Conservation (phyloP, 2,888 invertebrate genomes). For the Drosophila incognita region DNA sequence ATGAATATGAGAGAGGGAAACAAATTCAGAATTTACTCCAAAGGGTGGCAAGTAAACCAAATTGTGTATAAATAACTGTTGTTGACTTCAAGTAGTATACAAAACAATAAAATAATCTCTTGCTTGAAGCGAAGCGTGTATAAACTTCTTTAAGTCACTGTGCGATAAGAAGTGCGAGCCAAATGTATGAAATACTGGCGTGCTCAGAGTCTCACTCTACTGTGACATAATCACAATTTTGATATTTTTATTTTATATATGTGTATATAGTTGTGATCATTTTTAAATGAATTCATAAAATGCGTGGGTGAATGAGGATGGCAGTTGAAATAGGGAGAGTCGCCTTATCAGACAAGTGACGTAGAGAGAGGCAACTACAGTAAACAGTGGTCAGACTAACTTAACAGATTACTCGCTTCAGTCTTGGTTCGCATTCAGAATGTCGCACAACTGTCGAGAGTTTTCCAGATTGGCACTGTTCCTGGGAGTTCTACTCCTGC, state of each 20-base stretch:
- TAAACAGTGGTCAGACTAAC: background rate
- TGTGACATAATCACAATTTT: background rate
- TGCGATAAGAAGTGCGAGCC: background rate
- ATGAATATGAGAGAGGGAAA: constrained; percentile 4
- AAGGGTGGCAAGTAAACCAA: background rate
- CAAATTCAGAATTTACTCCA: constrained; percentile 1
- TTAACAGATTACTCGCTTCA: constrained; percentile 8
- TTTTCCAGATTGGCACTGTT: background rate
- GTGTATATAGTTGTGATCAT: background rate
- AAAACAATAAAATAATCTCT: background rate
- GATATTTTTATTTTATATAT: too few species aligned
- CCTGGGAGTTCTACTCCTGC: background rate
- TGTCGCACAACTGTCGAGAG: constrained; percentile 24
- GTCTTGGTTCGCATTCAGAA: constrained; percentile 42
- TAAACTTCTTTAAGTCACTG: background rate
- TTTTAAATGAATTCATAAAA: background rate
- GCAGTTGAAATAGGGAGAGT: background rate
- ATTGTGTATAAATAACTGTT: background rate
- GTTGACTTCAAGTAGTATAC: background rate
- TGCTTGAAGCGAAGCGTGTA: background rate
- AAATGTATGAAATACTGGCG: background rate
- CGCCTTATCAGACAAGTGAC: background rate
- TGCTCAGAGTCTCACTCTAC: background rate
- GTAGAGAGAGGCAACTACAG: background rate
- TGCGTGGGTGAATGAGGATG: background rate